These are phyloP conservation scores for Calidris pugnax DNA, from an alignment of 2,113 vertebrate species.

Conservation along the genomic window DNA sequence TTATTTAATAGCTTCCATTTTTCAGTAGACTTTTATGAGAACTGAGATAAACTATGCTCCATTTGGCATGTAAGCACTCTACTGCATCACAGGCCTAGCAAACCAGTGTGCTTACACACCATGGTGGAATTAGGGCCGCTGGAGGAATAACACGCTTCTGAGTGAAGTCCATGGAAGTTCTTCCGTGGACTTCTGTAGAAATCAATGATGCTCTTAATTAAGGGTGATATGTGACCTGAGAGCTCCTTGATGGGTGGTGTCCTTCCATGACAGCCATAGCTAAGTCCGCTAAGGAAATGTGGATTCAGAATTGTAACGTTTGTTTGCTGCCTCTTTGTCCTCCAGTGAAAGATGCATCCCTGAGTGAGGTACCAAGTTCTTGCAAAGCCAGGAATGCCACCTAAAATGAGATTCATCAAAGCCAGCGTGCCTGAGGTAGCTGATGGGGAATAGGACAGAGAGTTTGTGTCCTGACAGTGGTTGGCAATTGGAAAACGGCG, in stretches of 20 bases:
- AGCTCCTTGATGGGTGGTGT: neutral
- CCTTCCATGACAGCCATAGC: neutral
- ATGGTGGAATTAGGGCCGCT: neutral
- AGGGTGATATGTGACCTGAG: neutral
- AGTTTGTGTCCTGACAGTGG: neutral
- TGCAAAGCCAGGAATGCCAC: neutral
- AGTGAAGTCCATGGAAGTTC: neutral
- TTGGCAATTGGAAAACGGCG: neutral
- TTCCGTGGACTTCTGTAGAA: neutral
- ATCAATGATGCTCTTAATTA: neutral
- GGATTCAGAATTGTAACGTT: neutral
- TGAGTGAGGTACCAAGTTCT: neutral
- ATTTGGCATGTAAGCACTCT: neutral
- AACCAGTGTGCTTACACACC: neutral
- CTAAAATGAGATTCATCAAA: neutral
- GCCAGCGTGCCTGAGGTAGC: neutral
- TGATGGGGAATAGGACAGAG: neutral
- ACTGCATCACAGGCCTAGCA: neutral
- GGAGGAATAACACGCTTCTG: neutral
- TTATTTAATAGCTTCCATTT: conserved; percentile 51
- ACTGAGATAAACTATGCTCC: conserved; percentile 9
- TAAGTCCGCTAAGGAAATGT: neutral
- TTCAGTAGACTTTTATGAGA: conserved; percentile 14
- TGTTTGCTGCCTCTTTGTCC: neutral
- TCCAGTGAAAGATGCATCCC: neutral